These are phyloP conservation scores for Podiceps cristatus DNA, from an alignment of 2,113 vertebrate genomes.

Conservation along the genomic window DNA sequence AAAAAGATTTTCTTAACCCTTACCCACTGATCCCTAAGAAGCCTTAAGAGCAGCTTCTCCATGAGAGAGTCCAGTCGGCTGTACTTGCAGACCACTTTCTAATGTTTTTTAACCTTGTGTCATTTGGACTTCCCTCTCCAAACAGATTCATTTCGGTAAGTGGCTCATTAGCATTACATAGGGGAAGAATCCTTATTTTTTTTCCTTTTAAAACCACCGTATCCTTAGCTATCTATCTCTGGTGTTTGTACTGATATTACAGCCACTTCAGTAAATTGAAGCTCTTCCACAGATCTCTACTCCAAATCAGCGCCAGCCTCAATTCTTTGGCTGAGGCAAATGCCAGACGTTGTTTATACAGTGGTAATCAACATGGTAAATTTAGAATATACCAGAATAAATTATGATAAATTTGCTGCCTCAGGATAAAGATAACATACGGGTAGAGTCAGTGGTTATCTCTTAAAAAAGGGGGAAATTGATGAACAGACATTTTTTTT, in stretches of 20 bases:
- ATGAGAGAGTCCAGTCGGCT: constrained; percentile 48
- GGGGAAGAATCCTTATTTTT: constrained; percentile 53
- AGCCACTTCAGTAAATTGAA: constrained; percentile 73
- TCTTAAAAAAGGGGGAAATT: constrained; percentile 71
- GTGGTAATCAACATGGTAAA: constrained; percentile 85
- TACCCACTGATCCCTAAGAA: constrained; percentile 52
- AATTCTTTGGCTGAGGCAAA: constrained; percentile 62
- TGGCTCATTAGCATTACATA: constrained; percentile 77
- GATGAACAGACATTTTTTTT: constrained; percentile 73
- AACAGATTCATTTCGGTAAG: constrained; percentile 77
- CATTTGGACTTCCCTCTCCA: constrained; percentile 69
- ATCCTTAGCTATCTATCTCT: constrained; percentile 70
- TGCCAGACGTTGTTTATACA: constrained; percentile 84
- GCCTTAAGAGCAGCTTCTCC: constrained; percentile 23
- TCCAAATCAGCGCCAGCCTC: constrained; percentile 70
- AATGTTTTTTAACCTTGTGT: constrained; percentile 69
- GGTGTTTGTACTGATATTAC: constrained; percentile 75
- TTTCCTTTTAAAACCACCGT: constrained; percentile 37
- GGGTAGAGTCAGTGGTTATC: constrained; percentile 76
- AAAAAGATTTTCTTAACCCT: constrained; percentile 47
- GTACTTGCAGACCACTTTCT: constrained; percentile 57
- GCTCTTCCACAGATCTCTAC: constrained; percentile 71
- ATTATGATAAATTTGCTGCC: constrained; percentile 87
- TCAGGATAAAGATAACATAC: constrained; percentile 80
- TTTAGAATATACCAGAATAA: constrained; percentile 85